Percentiles rank a stretch among this genome's conserved stretches.
Conservation (phyloP, 2,888 invertebrate species). For the Chloromyia formosa region DNA sequence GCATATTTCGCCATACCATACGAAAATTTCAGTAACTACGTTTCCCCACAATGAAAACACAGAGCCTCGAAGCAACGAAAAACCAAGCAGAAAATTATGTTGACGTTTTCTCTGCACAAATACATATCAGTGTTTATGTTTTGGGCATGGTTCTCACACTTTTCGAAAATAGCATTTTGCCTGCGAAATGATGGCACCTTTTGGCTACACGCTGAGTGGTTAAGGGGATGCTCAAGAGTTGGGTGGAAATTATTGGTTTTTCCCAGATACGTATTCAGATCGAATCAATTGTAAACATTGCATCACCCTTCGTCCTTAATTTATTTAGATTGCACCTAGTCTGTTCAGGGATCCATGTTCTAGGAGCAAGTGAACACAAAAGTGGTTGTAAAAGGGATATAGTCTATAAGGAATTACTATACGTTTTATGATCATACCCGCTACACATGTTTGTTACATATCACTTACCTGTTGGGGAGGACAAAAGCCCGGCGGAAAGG, state of each 20-base stretch:
- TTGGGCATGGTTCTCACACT: not conserved
- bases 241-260: not conserved
- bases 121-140: not conserved
- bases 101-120: conserved; percentile 41
- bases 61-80: conserved; percentile 40
- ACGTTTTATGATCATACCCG: too few relatives aligned
- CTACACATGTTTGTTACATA: too few relatives aligned
- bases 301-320: too few relatives aligned
- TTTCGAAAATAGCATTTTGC: not conserved
- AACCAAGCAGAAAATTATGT: conserved; percentile 46
- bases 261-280: too few relatives aligned
- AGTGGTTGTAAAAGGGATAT: too few relatives aligned
- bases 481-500: too few relatives aligned
- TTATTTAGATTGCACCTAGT: too few relatives aligned
- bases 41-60: conserved; percentile 29
- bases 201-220: not conserved
- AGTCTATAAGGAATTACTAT: too few relatives aligned
- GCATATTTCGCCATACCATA: conserved; percentile 42
- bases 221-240: conserved; percentile 14
- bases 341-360: too few relatives aligned
- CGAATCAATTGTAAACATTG: too few relatives aligned
- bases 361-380: too few relatives aligned
- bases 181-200: not conserved
- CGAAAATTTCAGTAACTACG: conserved; percentile 8
- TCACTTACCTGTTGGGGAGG: too few relatives aligned